Percentiles rank a stretch among this genome's conserved stretches.
These are phyloP conservation scores for Zosterops pallidus DNA, from an alignment of 2,113 vertebrate genomes.

Conservation along the genomic window DNA sequence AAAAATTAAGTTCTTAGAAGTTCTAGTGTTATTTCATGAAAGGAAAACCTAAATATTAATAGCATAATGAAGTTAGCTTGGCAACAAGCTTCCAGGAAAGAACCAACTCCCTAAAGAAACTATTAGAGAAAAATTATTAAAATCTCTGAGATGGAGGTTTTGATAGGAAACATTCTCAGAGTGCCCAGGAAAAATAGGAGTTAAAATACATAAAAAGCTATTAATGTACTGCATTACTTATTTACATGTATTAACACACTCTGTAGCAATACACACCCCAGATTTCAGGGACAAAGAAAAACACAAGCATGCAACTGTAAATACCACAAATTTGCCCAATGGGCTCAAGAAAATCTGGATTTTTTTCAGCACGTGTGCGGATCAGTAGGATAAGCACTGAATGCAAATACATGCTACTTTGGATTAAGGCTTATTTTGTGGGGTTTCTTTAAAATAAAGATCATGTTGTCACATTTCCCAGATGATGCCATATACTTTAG, in stretches of 20 bases:
- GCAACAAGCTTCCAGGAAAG: slow-evolving; percentile 10
- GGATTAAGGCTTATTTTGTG: background rate
- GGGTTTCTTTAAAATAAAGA: background rate
- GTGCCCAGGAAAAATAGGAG: background rate
- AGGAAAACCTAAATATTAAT: background rate
- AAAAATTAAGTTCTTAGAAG: background rate
- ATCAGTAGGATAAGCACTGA: background rate
- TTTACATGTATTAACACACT: background rate
- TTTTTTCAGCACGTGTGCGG: background rate
- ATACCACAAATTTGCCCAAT: background rate
- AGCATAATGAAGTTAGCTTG: background rate
- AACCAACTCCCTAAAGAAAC: background rate
- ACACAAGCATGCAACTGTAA: background rate
- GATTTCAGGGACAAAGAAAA: background rate
- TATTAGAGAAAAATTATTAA: background rate
- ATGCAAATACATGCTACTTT: background rate
- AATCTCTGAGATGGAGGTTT: background rate
- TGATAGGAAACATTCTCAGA: background rate
- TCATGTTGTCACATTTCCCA: background rate
- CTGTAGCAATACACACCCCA: background rate
- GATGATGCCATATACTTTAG: background rate
- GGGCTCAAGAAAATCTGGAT: background rate
- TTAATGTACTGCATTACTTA: background rate
- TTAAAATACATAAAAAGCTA: background rate
- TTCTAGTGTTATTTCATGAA: background rate